A percentile compares a stretch with the other conserved stretches of the same genome.
These are phyloP conservation scores for Drosophila anceps DNA, from an alignment of 2,888 invertebrate species.

Conservation along the genomic window DNA sequence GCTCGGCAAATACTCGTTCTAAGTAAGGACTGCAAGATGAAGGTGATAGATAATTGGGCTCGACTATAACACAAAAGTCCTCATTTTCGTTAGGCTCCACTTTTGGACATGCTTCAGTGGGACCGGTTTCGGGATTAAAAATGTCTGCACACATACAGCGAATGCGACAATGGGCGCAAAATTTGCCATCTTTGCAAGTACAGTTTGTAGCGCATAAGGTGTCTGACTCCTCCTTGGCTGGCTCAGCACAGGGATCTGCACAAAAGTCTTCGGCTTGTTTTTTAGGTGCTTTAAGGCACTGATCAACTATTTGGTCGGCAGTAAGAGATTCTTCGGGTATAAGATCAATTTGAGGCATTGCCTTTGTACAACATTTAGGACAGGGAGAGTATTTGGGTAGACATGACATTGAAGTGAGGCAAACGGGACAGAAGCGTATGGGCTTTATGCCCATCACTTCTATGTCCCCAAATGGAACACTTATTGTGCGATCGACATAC, in stretches of 20 bases:
- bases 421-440: constrained; percentile 80
- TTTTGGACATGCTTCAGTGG: constrained; percentile 34
- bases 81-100: constrained; percentile 45
- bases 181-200: constrained; percentile 66
- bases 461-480: constrained; percentile 34
- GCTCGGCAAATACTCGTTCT: constrained; percentile 75
- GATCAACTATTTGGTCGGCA: constrained; percentile 73
- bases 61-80: constrained; percentile 53
- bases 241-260: constrained; percentile 28
- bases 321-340: constrained; percentile 57
- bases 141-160: constrained; percentile 74
- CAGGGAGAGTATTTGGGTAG: constrained; percentile 85
- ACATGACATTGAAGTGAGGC: constrained; percentile 79
- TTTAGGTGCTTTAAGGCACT: constrained; percentile 55
- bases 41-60: constrained; percentile 22
- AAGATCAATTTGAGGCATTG: constrained; percentile 59
- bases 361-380: constrained; percentile 79
- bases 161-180: constrained; percentile 80
- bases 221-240: background rate
- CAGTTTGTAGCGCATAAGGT: constrained; percentile 41
- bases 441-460: constrained; percentile 53
- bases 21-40: constrained; percentile 75
- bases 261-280: constrained; percentile 27
- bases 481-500: constrained; percentile 30
- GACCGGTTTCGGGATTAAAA: constrained; percentile 4